Conservation (phyloP, 2,797 vertebrate species). For the Peromyscus nudipes region DNA sequence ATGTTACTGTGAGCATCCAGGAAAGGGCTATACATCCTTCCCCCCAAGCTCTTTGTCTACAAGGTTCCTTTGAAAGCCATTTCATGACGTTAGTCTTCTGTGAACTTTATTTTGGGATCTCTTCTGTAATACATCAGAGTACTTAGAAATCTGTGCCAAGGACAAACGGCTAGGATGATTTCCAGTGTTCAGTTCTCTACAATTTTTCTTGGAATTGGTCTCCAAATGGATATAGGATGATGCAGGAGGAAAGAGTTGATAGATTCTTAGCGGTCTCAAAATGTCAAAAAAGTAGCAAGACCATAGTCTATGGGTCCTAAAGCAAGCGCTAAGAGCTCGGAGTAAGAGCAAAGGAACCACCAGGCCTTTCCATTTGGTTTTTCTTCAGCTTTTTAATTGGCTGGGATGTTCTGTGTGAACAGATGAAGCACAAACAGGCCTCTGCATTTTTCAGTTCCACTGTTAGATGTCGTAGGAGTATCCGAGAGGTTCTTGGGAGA, state of each 20-base stretch:
- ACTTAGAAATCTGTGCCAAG: constrained; percentile 58
- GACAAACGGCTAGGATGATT: constrained; percentile 28
- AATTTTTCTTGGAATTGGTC: constrained; percentile 48
- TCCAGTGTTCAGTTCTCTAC: not conserved
- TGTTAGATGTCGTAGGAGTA: not conserved
- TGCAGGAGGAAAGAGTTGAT: not conserved
- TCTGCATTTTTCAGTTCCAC: constrained; percentile 30
- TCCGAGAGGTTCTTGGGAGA: not conserved
- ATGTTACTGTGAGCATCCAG: not conserved
- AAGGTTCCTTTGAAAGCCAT: constrained; percentile 38
- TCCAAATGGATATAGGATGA: not conserved
- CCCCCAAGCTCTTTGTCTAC: constrained; percentile 26
- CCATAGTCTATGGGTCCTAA: not conserved
- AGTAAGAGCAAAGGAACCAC: not conserved
- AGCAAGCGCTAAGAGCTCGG: not conserved
- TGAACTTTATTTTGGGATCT: constrained; percentile 50
- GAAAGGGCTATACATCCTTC: not conserved
- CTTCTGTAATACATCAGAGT: constrained; percentile 23
- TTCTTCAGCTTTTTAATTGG: not conserved
- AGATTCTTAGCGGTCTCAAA: not conserved
- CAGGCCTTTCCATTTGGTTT: not conserved
- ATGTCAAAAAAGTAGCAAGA: not conserved
- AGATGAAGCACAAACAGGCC: not conserved
- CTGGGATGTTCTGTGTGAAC: not conserved
- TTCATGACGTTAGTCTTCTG: constrained; percentile 42